Evolutionary conservation across 2,113 vertebrate species (phyloP), one percentile per base, ranked within the genome.

Genomic region (Pelecanus crispus): DNA sequence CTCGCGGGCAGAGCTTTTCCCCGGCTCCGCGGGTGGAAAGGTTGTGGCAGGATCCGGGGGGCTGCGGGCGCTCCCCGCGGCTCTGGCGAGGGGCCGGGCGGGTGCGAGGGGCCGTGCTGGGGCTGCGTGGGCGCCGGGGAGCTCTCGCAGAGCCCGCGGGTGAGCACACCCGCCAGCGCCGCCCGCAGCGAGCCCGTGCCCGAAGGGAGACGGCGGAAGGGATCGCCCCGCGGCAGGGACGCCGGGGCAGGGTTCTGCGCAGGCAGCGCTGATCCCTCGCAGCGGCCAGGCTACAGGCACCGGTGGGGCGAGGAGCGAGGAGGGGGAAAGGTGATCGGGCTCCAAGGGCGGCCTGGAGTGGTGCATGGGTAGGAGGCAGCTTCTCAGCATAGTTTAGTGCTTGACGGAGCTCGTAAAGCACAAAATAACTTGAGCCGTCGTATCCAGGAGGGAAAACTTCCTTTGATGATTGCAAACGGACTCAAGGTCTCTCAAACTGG

Each of bases 391-490:
- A 10, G 38, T 11, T 22, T 2, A 1, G 31, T 1, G 50, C 72
- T 19, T 34, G 26, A 5, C 13, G 55, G 16, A 2, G 28, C 24
- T 58, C 24, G 6, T 26, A 34, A 26, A 6, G 24, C 28, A 1
- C 1, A 17, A 4, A 20, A 32, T 3, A 9, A 26, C 8, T 13
- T 10, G 45, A 13, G 16, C 71, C 36, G 0, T 13, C 6, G 0
- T 17, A 2, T 7, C 38, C 1, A 2, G 45, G 29, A 47, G 50
- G 50, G 44, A 25, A 40, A 13, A 6, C 31, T 47, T 16, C 6
- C 29, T 20, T 13, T 0, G 31, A 1, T 11, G 22, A 25, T 4
- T 29, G 62, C 42, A 5, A 12, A 3, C 0, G 55, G 45, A 3
- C 31, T 52, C 5, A 13, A 4, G 22, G 4, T 16, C 45, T 8